A percentile compares a stretch with the other conserved stretches of the same genome.
phyloP scores from a whole-genome alignment of 2,113 vertebrate species.

The Rhabdornis inornatus region DNA sequence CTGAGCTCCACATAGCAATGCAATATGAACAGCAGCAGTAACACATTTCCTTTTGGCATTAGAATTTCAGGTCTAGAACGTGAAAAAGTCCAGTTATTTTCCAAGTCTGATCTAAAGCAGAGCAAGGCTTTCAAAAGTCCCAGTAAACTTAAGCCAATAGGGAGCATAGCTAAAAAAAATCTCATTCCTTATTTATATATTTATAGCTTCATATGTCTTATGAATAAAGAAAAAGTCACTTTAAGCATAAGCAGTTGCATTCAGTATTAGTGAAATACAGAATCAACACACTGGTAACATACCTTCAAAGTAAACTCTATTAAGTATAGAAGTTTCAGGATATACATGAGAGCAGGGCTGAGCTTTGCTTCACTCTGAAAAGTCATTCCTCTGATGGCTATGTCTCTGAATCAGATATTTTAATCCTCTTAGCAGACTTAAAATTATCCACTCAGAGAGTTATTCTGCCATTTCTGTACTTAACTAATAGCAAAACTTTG shows the following conservation, averaged over 20 bases:
- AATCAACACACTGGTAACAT: not conserved
- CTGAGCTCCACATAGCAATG: not conserved
- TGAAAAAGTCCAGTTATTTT: not conserved
- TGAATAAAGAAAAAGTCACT: not conserved
- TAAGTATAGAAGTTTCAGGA: not conserved
- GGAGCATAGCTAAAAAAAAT: not conserved
- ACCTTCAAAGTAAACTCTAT: slow-evolving; percentile 1
- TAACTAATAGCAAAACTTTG: slow-evolving; percentile 1
- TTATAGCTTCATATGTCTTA: not conserved
- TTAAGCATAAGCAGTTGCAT: not conserved
- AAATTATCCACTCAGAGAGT: slow-evolving; percentile 29
- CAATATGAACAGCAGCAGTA: not conserved
- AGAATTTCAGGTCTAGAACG: not conserved
- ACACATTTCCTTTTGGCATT: not conserved
- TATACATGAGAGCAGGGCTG: slow-evolving; percentile 15
- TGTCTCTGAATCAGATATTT: slow-evolving; percentile 41
- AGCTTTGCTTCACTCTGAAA: not conserved
- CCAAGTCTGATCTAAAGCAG: not conserved
- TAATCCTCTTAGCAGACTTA: slow-evolving; percentile 58
- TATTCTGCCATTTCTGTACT: slow-evolving; percentile 16
- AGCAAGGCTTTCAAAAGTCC: not conserved
- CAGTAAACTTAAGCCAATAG: not conserved
- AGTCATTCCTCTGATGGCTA: not conserved
- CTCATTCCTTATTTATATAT: slow-evolving; percentile 16
- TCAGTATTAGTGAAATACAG: not conserved